phyloP scores from a whole-genome alignment of 1,140 invertebrate genomes.

The Aphelinus atriplicis region DNA sequence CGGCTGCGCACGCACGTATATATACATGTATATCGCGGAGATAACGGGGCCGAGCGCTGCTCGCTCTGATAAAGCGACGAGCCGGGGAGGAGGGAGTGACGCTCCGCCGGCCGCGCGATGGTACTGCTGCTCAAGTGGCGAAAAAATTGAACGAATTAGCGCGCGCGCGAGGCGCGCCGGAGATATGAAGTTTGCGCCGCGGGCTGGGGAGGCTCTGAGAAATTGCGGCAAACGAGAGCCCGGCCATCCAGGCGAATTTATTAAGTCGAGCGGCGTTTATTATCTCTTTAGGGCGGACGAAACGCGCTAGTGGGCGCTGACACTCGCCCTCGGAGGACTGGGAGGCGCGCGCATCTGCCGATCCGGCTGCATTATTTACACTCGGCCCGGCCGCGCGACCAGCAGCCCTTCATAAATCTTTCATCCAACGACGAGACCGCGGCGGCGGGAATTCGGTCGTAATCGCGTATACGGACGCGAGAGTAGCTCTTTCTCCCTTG shows the following conservation, averaged over 20 bases:
- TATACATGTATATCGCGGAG: too few relatives aligned
- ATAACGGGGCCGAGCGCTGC: too few relatives aligned
- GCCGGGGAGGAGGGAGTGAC: too few relatives aligned
- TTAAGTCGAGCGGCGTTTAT: conserved; percentile 11
- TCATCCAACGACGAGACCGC: conserved; percentile 44
- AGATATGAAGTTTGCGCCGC: conserved; percentile 29
- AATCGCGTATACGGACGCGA: background rate
- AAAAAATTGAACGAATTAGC: conserved; percentile 38
- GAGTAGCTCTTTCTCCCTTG: too few relatives aligned
- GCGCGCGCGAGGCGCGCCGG: conserved; percentile 1
- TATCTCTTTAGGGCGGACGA: conserved; percentile 7
- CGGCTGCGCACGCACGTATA: background rate
- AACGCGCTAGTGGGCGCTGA: too few relatives aligned
- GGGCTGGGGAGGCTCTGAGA: conserved; percentile 21
- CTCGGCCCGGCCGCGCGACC: conserved; percentile 25
- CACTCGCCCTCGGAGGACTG: too few relatives aligned
- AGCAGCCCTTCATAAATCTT: conserved; percentile 54
- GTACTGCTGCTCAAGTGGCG: conserved; percentile 24
- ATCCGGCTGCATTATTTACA: conserved; percentile 38
- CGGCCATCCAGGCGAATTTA: conserved; percentile 18
- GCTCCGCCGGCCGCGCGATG: too few relatives aligned
- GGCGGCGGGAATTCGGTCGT: conserved; percentile 38
- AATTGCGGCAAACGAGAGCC: conserved; percentile 18
- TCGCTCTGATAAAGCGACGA: too few relatives aligned
- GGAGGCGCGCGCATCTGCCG: too few relatives aligned